phyloP scores from a whole-genome alignment of 2,797 vertebrate species.

The Bradypodion pumilum region DNA sequence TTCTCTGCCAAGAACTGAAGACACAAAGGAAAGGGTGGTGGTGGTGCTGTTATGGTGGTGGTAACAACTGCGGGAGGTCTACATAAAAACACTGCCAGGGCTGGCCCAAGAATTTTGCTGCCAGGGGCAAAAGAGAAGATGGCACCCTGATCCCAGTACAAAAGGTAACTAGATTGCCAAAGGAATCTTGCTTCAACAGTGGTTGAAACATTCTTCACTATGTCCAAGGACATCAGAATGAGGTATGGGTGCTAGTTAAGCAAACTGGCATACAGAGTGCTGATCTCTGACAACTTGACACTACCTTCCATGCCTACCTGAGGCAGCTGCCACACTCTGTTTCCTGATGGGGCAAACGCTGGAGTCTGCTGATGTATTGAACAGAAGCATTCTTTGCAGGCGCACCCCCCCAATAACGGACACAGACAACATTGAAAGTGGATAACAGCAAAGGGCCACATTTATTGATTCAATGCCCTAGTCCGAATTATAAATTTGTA shows the following conservation, averaged over 20 bases:
- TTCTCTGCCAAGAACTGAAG: constrained; percentile 34
- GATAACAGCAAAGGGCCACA: too few relatives aligned
- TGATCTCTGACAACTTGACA: neutral
- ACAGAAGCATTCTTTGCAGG: constrained; percentile 25
- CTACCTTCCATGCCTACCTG: neutral
- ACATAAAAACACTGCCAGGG: constrained; percentile 7
- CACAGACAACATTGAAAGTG: too few relatives aligned
- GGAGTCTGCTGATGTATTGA: constrained; percentile 18
- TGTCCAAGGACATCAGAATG: neutral
- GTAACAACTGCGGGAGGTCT: neutral
- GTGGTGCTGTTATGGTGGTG: neutral
- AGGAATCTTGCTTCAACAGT: neutral
- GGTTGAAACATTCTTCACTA: neutral
- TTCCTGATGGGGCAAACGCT: neutral
- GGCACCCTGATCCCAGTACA: neutral
- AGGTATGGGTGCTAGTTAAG: too few relatives aligned
- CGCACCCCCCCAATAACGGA: too few relatives aligned
- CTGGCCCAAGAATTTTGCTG: neutral
- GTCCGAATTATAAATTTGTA: too few relatives aligned
- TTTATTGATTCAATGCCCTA: too few relatives aligned
- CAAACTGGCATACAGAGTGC: neutral
- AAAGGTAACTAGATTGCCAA: neutral
- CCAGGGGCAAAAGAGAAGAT: neutral
- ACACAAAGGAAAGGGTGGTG: neutral
- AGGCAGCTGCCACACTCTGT: neutral